Evolutionary conservation across 2,113 vertebrate genomes (phyloP), one percentile per base, ranked within the genome.

Genomic region (Cichladusa arquata): DNA sequence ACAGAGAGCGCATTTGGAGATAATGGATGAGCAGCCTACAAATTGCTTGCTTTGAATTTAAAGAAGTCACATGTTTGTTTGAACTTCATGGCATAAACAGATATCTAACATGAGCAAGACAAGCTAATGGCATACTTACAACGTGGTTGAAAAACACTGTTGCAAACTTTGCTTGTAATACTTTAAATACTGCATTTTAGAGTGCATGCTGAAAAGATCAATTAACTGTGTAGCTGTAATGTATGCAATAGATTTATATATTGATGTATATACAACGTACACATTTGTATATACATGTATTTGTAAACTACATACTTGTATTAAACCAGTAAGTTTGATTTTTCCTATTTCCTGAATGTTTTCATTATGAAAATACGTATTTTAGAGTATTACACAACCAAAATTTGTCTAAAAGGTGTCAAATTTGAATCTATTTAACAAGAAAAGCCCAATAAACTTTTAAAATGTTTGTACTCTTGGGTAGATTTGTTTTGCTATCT

Each of bases 41-140:
- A 95, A 96, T 97, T 96, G 95, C 95, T 97, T 96, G 90, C 93
- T 96, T 94, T 93, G 96, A 98, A 98, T 98, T 96, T 97, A 96
- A 98, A 97, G 93, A 96, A 96, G 96, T 95, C 95, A 96, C 94
- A 92, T 95, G 94, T 97, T 95, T 92, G 91, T 92, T 96, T 97
- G 96, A 97, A 96, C 96, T 96, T 90, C 66, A 56, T 95, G 88
- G 74, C 92, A 71, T 93, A 93, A 96, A 93, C 79, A 95, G 92
- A 83, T 91, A 83, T 25, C 86, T 86, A 90, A 95, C 86, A 80
- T 25, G 81, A 96, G 76, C 81, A 94, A 80, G 86, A 96, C 94
- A 90, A 92, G 86, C 95, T 96, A 95, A 90, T 92, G 65, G 66
- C 66, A 66, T 71, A 80, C 76, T 90, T 83, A 89, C 54, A 93